Conservation (phyloP, 2,113 vertebrate genomes). For the Callospermophilus lateralis region DNA sequence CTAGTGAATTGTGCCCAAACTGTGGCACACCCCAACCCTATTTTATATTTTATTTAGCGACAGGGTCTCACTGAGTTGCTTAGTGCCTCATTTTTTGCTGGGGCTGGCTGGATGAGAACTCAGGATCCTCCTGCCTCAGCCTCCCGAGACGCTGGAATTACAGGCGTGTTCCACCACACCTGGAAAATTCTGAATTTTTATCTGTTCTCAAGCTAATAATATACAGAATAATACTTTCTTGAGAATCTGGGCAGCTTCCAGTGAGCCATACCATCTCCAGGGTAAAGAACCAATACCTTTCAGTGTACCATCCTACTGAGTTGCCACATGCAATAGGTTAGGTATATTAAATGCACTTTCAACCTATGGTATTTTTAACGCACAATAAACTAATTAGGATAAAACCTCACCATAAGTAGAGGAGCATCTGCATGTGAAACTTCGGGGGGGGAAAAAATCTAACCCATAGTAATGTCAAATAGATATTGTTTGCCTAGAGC, state of each 20-base stretch:
- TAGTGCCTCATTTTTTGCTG: too few relatives aligned
- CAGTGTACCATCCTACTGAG: neutral
- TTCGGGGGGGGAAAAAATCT: neutral
- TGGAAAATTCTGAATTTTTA: neutral
- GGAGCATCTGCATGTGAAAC: neutral
- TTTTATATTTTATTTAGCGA: too few relatives aligned
- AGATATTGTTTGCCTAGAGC: neutral
- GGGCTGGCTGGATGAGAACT: too few relatives aligned
- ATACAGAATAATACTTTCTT: neutral
- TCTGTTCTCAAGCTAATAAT: too few relatives aligned
- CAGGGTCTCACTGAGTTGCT: too few relatives aligned
- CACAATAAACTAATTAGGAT: neutral
- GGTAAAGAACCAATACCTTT: neutral
- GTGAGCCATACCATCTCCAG: neutral
- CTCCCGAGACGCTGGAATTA: too few relatives aligned
- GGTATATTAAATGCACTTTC: neutral
- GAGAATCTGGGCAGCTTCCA: neutral
- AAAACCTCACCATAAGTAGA: neutral
- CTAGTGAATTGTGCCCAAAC: too few relatives aligned
- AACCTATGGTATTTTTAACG: neutral
- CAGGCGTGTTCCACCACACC: too few relatives aligned
- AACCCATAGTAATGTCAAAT: neutral
- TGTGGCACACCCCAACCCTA: too few relatives aligned
- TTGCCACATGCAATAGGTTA: too few relatives aligned
- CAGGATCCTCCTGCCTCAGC: too few relatives aligned